phyloP scores from a whole-genome alignment of 35 echinoderm and acorn worm species.

The Chiridota heheva region DNA sequence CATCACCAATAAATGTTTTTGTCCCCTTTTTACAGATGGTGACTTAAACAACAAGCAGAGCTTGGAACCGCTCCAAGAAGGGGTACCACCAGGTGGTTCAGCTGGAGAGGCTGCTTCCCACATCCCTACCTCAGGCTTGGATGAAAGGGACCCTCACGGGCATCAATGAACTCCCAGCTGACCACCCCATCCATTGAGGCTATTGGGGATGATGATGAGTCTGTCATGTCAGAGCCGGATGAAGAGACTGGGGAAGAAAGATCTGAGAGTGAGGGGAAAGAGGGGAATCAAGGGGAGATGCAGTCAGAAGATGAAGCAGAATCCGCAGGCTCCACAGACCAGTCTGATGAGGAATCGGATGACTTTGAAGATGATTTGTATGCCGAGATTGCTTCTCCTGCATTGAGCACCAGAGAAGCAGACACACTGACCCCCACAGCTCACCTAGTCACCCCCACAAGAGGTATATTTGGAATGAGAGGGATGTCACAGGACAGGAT shows the following conservation, averaged over 20 bases:
- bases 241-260: slow-evolving; percentile 7
- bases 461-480: slow-evolving; percentile 27
- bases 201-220: slow-evolving; percentile 48
- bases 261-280: slow-evolving; percentile 20
- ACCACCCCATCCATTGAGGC: slow-evolving; percentile 68
- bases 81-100: no score
- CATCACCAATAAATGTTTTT: no score
- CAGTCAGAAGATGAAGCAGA: slow-evolving; percentile 12
- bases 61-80: no score
- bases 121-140: no score
- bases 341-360: slow-evolving; percentile 52
- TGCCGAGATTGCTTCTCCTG: slow-evolving; percentile 79
- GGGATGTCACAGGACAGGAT: slow-evolving; percentile 32
- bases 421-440: slow-evolving; percentile 82
- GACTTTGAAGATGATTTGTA: slow-evolving; percentile 46
- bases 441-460: slow-evolving; percentile 55
- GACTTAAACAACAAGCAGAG: no score
- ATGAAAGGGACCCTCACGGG: slow-evolving; percentile 25
- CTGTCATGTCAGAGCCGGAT: background rate
- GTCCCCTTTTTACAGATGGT: no score
- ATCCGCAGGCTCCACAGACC: background rate
- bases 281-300: background rate
- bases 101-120: no score
- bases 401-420: slow-evolving; percentile 84
- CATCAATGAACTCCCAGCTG: slow-evolving; percentile 1